Base-by-base conservation (phyloP, 37 sponge, comb jelly and placozoan genomes). In the Tethya wilhelma region DNA sequence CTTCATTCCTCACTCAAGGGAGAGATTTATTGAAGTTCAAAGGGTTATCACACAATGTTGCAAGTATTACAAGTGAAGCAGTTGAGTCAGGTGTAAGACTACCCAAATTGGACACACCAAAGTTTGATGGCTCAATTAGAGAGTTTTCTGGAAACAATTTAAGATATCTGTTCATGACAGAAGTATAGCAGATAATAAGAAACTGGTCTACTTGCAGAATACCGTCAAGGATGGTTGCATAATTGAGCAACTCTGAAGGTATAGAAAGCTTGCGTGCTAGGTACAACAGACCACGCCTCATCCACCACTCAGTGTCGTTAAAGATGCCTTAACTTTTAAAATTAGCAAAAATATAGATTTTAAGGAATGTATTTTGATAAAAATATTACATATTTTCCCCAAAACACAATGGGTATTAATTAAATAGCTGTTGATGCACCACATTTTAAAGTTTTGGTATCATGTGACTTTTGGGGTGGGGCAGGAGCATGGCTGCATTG, bases 101-200 rank as follows among this genome's bases (percentile, higher is more conserved):
- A 33, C 74, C 74, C 37, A 73, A 73, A 31, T 14, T 73, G 26
- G 74, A 56, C 12, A 38, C 33, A 12, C 74, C 56, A 26, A 56
- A 20, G 17, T 73, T 73, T 32, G 74, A 73, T 32, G 58, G 74
- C 45, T 70, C 22, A 38, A 42, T 42, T 73, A 58, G 74, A 73
- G 74, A 31, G 17, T 12, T 12, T 73, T 73, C 33, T 73, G 74
- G 74, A 58, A 73, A 34, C 74, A 73, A 56, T 73, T 73, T 32
- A 34, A 23, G 12, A 32, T 73, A 11, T 73, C 74, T 22, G 58
- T 73, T 22, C 74, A 73, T 32, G 74, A 73, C 32, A 29, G 74
- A 32, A 73, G 58, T 36, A 31, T 73, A 23, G 12, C 74, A 33
- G 31, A 56, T 31, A 22, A 32, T 56, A 58, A 73, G 58, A 73